Percentiles rank a stretch among this genome's conserved stretches.
Evolutionary conservation across 2,888 invertebrate genomes (phyloP).

Genomic region (Epirrhoe tristata): DNA sequence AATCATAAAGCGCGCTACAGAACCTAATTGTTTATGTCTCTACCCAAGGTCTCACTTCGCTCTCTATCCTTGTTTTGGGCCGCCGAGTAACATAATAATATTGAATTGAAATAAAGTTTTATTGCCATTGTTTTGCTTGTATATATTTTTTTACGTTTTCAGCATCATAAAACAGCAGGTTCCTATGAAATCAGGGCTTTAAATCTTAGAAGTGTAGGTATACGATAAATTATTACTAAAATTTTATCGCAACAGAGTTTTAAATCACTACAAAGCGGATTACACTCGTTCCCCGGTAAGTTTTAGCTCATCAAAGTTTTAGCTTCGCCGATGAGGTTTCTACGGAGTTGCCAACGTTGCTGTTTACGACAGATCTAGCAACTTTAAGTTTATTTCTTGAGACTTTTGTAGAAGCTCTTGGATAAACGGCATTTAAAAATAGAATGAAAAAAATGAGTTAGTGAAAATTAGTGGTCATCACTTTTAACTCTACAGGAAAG

Average conservation of each 20-base stretch:
- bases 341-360: conserved; percentile 14
- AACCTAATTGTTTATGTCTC: background rate
- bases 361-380: conserved; percentile 5
- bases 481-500: no score
- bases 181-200: background rate
- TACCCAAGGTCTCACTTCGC: background rate
- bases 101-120: no score
- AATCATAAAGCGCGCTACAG: background rate
- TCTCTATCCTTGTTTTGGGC: no score
- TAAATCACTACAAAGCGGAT: conserved; percentile 45
- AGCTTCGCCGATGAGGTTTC: conserved; percentile 31
- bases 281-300: conserved; percentile 43
- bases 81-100: no score
- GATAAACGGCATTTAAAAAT: background rate
- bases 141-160: background rate
- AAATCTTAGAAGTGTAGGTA: background rate
- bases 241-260: conserved; percentile 26
- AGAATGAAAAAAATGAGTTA: no score
- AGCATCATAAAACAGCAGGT: background rate
- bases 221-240: conserved; percentile 17
- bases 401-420: background rate
- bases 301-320: conserved; percentile 50
- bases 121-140: no score
- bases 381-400: background rate
- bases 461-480: no score